Base-by-base conservation (phyloP, 2,888 invertebrate genomes). In the Drosophila mettleri region DNA sequence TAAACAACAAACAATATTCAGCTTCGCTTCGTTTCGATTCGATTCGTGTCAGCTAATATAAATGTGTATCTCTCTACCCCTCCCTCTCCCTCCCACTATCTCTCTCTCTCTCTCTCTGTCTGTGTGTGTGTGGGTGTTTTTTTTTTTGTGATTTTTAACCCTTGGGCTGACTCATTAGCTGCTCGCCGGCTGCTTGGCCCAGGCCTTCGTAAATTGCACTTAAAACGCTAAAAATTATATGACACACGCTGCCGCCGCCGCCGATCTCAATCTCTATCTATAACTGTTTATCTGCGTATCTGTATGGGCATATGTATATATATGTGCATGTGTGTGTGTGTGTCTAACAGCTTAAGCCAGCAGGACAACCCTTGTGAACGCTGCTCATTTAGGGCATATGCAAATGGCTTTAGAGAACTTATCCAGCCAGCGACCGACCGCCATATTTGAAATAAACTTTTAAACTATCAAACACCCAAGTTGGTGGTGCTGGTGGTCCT, bases 181-280 rank as follows among this genome's bases (percentile, higher is more conserved):
- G 27, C 51, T 63, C 39, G 59, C 55, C 59, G 36, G 34, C 48
- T 51, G 54, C 43, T 54, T 51, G 48, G 39, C 59, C 59, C 24
- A 49, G 52, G 48, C 52, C 48, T 34, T 29, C 34, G 72, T 72
- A 76, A 86, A 83, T 86, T 87, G 85, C 86, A 86, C 88, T 83
- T 83, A 88, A 86, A 88, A 82, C 73, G 83, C 86, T 88, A 82
- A 86, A 88, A 83, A 88, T 83, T 83, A 83, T 83, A 74, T 66
- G 88, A 87, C 85, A 82, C 82, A 82, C 86, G 86, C 79, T 65
- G 80, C 57, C 62, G 29, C 18, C 62, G 29, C 18, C 20, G 46
- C 48, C 63, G 49, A 36, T 69, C 51, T 55, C 16, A 43, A 39
- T 39, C 54, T 57, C 41, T 59, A 55, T 58, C 62, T 49, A 12